Percentiles rank a stretch among this genome's conserved stretches.
Conservation (phyloP, 1,140 invertebrate species). For the Cotesia chilonis region DNA sequence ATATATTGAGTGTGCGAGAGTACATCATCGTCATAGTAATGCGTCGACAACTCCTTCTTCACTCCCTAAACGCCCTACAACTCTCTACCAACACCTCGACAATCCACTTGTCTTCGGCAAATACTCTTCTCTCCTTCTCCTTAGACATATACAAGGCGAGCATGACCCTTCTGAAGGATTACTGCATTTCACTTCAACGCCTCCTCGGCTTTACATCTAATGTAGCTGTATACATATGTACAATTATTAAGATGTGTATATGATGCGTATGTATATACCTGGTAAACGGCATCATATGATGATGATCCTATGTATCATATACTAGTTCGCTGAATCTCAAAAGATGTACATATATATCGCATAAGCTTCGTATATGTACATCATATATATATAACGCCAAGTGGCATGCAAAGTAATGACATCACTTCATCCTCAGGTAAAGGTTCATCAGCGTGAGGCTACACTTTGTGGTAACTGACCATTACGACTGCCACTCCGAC, state of each 20-base stretch:
- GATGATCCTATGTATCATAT: too few relatives aligned
- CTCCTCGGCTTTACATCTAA: too few relatives aligned
- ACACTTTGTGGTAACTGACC: conserved; percentile 12
- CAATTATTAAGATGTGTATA: too few relatives aligned
- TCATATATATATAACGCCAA: not conserved
- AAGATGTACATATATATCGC: conserved; percentile 2
- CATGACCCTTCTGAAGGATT: too few relatives aligned
- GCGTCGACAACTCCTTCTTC: conserved; percentile 10
- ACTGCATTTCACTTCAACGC: too few relatives aligned
- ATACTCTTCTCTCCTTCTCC: not conserved
- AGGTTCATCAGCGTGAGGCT: conserved; percentile 1
- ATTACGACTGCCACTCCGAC: conserved; percentile 4
- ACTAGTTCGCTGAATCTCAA: too few relatives aligned
- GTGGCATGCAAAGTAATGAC: not conserved
- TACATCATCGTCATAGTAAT: conserved; percentile 16
- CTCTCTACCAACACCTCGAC: conserved; percentile 25
- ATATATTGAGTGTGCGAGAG: conserved; percentile 11
- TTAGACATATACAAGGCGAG: too few relatives aligned
- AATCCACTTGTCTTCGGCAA: conserved; percentile 9
- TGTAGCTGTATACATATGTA: too few relatives aligned
- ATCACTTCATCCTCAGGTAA: not conserved
- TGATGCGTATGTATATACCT: too few relatives aligned
- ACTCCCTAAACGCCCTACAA: not conserved
- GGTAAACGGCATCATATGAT: too few relatives aligned
- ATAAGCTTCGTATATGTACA: not conserved